A percentile compares a stretch with the other conserved stretches of the same genome.
phyloP scores from a whole-genome alignment of 2,113 vertebrate genomes.

The Boulengeromyrus knoepffleri region DNA sequence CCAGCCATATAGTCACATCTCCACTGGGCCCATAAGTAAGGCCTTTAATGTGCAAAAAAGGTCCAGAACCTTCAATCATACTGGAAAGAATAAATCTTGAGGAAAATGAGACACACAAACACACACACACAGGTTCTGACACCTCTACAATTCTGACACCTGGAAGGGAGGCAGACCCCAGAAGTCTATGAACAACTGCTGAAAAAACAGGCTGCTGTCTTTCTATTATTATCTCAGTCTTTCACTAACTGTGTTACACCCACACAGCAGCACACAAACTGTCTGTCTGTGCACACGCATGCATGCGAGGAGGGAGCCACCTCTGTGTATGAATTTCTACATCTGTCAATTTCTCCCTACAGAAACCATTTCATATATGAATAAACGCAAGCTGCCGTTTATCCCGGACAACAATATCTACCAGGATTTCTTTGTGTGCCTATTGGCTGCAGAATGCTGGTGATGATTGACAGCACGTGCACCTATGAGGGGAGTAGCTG shows the following conservation, averaged over 20 bases:
- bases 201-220: not conserved
- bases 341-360: not conserved
- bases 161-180: not conserved
- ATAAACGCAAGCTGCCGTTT: not conserved
- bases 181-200: not conserved
- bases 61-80: not conserved
- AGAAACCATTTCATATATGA: not conserved
- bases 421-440: not conserved
- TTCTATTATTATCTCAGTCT: constrained; percentile 10
- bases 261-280: not conserved
- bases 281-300: not conserved
- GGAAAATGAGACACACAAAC: not conserved
- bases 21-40: not conserved
- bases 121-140: not conserved
- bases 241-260: constrained; percentile 1
- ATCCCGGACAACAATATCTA: not conserved
- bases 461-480: not conserved
- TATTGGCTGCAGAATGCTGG: not conserved
- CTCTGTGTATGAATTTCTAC: not conserved
- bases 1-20: not conserved
- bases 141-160: not conserved
- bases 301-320: not conserved
- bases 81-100: not conserved
- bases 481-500: not conserved
- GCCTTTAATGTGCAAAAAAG: not conserved